A percentile compares a stretch with the other conserved stretches of the same genome.
Conservation (phyloP, 2,888 invertebrate genomes). For the Leucophora obtusa region DNA sequence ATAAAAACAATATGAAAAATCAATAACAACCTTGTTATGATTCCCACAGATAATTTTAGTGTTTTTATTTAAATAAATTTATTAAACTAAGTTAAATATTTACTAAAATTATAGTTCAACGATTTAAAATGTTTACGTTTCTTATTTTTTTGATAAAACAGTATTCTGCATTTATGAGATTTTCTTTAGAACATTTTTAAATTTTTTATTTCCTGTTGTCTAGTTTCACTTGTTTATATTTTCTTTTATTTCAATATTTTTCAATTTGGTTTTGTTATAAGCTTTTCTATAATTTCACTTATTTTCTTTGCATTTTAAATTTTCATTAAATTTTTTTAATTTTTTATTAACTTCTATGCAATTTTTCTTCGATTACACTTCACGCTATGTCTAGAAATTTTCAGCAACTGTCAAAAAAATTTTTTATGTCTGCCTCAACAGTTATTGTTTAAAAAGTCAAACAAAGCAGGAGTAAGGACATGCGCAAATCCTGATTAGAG, state of each 20-base stretch:
- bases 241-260: not conserved
- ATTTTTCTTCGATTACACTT: slow-evolving; percentile 38
- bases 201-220: not conserved
- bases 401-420: slow-evolving; percentile 62
- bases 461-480: slow-evolving; percentile 35
- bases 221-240: not conserved
- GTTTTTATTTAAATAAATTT: slow-evolving; percentile 3
- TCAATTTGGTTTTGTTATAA: not conserved
- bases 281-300: not conserved
- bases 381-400: slow-evolving; percentile 60
- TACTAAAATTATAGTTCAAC: not conserved
- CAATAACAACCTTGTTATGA: slow-evolving; percentile 61
- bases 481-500: slow-evolving; percentile 35
- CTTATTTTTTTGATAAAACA: not conserved
- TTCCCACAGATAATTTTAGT: slow-evolving; percentile 20
- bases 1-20: slow-evolving; percentile 56
- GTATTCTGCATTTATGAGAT: no score
- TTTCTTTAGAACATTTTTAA: not conserved
- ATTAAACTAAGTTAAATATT: not conserved
- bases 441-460: slow-evolving; percentile 49
- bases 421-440: slow-evolving; percentile 57
- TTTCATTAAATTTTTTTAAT: slow-evolving; percentile 25
- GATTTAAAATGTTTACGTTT: not conserved
- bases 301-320: slow-evolving; percentile 8
- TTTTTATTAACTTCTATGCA: slow-evolving; percentile 6